These are phyloP conservation scores for Mallotus villosus DNA, from an alignment of 2,797 vertebrate species.

Conservation along the genomic window DNA sequence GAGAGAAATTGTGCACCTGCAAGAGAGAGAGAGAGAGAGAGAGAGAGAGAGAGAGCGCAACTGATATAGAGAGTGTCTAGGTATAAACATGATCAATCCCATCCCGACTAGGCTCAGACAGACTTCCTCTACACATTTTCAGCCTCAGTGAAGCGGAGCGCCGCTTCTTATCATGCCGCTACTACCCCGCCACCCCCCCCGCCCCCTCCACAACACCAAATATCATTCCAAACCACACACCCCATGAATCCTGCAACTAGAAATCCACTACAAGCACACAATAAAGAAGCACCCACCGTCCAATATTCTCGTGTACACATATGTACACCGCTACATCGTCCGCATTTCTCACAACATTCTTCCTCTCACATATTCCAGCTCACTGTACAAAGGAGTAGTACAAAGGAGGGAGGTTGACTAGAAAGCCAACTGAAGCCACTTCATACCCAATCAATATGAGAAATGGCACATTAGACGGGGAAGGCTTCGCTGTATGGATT, in stretches of 20 bases:
- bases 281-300: no score
- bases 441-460: not conserved
- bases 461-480: not conserved
- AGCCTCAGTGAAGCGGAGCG: slow-evolving; percentile 70
- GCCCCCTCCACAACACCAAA: not conserved
- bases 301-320: slow-evolving; percentile 2
- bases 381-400: slow-evolving; percentile 15
- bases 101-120: slow-evolving; percentile 68
- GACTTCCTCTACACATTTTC: slow-evolving; percentile 72
- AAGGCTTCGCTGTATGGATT: not conserved
- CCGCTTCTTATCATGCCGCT: slow-evolving; percentile 68
- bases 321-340: slow-evolving; percentile 5
- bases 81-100: slow-evolving; percentile 75
- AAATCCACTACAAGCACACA: slow-evolving; percentile 27
- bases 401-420: no score
- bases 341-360: no score
- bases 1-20: not conserved
- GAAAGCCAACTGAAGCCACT: not conserved
- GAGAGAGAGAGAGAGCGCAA: slow-evolving; percentile 27
- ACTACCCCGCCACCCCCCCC: slow-evolving; percentile 38
- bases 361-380: slow-evolving; percentile 7
- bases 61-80: slow-evolving; percentile 42
- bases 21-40: slow-evolving; percentile 32
- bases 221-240: not conserved
- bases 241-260: slow-evolving; percentile 9